Evolutionary conservation across 2,113 vertebrate species (phyloP), one percentile per base, ranked within the genome.

Genomic region (Brachypodius melanocephalos): DNA sequence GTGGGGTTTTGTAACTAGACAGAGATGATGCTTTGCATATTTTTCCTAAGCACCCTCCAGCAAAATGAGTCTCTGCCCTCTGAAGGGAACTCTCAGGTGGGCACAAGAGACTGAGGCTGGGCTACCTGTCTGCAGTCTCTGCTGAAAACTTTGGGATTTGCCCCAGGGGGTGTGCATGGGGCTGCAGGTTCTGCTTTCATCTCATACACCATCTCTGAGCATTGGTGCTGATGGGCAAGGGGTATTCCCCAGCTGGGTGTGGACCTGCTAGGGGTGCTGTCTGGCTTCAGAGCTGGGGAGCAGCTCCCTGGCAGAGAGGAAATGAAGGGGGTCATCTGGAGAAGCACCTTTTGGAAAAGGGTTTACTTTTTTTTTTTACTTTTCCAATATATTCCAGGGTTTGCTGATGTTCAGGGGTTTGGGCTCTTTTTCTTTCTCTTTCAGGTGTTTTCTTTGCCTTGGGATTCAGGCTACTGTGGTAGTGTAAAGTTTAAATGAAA

Each of bases 211-310:
- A 88, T 31, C 58, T 72, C 45, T 40, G 25, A 66, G 18, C 38
- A 49, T 5, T 0, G 2, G 10, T 69, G 40, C 28, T 66, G 12
- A 12, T 21, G 28, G n/a, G 14, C 1, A 3, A 43, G 13, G 5
- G 4, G 4, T 45, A 4, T 51, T 93, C 26, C 11, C 31, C n/a
- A 65, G 17, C 40, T 51, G 72, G 40, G 22, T 5, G 13, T 8
- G 12, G 58, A 24, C 19, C 19, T 65, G 21, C 62, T 21, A 3
- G 1, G 1, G 24, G 2, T 3, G 4, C 20, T 63, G 6, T 38
- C 34, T 57, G 58, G 13, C 62, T 90, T 78, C 75, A 61, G 42
- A 72, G 48, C 32, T 32, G 25, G 10, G 15, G 11, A 45, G 17
- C 34, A 85, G 48, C 66, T 59, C 34, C 11, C 42, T 81, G 19